A percentile compares a stretch with the other conserved stretches of the same genome.
phyloP scores from a whole-genome alignment of 1,140 invertebrate species.

The Aleiodes sp. region DNA sequence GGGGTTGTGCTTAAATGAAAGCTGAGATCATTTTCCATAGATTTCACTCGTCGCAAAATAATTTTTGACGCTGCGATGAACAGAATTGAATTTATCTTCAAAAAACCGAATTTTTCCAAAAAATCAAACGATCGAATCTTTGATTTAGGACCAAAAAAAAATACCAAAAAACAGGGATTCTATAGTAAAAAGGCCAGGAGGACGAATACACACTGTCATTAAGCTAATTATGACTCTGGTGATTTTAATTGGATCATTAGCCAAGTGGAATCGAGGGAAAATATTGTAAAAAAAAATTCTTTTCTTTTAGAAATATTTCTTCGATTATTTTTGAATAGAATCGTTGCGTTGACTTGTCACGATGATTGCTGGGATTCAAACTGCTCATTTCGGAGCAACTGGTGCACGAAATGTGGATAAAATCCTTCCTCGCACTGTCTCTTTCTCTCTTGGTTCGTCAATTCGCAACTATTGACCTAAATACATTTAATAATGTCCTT shows the following conservation, averaged over 20 bases:
- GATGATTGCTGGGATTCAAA: background rate
- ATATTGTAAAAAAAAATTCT: background rate
- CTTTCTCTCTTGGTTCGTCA: too few species aligned
- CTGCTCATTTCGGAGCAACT: background rate
- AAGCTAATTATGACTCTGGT: conserved; percentile 7
- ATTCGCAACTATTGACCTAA: too few species aligned
- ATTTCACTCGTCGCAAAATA: too few species aligned
- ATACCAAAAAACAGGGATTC: too few species aligned
- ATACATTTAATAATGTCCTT: background rate
- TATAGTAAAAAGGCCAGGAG: background rate
- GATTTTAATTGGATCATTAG: background rate
- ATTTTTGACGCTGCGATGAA: too few species aligned
- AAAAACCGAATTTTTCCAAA: too few species aligned
- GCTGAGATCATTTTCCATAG: too few species aligned
- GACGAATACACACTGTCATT: background rate
- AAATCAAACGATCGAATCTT: too few species aligned
- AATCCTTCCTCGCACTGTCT: background rate
- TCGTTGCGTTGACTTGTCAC: background rate
- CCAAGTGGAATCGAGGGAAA: background rate
- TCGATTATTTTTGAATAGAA: too few species aligned
- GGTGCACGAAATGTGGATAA: background rate
- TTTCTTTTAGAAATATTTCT: background rate
- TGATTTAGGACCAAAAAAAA: too few species aligned
- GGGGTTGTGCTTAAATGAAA: too few species aligned
- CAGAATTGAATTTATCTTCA: too few species aligned